Evolutionary conservation across 2,797 vertebrate genomes (phyloP), one percentile per base, ranked within the genome.

Genomic region (Spinus olivaceus): DNA sequence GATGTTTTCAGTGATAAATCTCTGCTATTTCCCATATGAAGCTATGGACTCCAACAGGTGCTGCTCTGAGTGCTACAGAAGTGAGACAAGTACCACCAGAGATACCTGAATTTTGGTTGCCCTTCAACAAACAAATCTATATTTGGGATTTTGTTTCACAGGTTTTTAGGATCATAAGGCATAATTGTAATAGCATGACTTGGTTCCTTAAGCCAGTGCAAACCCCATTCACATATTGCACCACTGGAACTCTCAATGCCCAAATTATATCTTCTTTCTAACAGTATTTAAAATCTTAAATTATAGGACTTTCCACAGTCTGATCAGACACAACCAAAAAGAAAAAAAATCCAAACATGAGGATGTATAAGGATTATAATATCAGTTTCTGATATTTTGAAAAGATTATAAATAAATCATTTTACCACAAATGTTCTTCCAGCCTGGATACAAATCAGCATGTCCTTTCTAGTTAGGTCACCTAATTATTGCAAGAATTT

Each of bases 401-500:
- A 90, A 80, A 82, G 2, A 57, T 51, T 32, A 69, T 65, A 67
- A 86, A 67, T 49, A 50, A 27, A 59, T 61, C 3, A 10, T 41
- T 80, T 63, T 14, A 41, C 22, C 47, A 72, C 14, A 54, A 65
- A 71, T 2, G 35, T 61, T 92, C 56, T 86, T 70, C 73, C 35
- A 51, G 28, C 54, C 66, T 63, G 37, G 28, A 37, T 88, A 84
- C 3, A 71, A 88, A 77, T 67, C 24, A 73, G 30, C 24, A 14
- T 46, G 0, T 77, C 88, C 61, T 84, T 88, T 71, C 46, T 42
- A 50, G 39, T 71, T 89, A 81, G 42, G 54, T 61, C 56, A 95
- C 39, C n/a, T 57, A 37, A 81, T 92, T 92, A 27, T 61, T 8
- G 1, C 77, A 81, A 60, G 22, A 89, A 88, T 61, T 84, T 72